Evolutionary conservation across 2,797 vertebrate species (phyloP).

Genomic region (Microchirus variegatus): DNA sequence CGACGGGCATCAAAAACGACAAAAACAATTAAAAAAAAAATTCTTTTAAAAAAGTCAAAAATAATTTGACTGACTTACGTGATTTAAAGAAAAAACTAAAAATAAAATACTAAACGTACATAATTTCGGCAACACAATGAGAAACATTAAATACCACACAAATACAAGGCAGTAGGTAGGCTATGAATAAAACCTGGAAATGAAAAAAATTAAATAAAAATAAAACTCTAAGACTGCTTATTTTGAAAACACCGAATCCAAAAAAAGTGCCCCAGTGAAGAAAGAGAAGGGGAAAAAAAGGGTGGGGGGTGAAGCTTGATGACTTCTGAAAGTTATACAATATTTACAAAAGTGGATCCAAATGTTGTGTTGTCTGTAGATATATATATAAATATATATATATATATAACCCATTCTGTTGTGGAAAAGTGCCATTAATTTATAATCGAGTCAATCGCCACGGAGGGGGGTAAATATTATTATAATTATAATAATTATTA

Average conservation of each 20-base stretch:
- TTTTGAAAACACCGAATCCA: slow-evolving; percentile 68
- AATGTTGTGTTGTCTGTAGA: slow-evolving; percentile 61
- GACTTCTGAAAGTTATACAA: slow-evolving; percentile 82
- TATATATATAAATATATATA: slow-evolving; percentile 31
- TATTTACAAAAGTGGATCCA: slow-evolving; percentile 82
- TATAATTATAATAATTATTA: too few species aligned
- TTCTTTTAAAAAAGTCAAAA: slow-evolving; percentile 26
- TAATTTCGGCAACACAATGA: slow-evolving; percentile 54
- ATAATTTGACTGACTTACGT: slow-evolving; percentile 14
- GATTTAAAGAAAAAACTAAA: slow-evolving; percentile 20
- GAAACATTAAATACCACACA: slow-evolving; percentile 67
- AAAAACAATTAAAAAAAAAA: slow-evolving; percentile 26
- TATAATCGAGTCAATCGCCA: slow-evolving; percentile 67
- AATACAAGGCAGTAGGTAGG: slow-evolving; percentile 70
- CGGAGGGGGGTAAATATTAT: slow-evolving; percentile 34
- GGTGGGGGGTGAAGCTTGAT: slow-evolving; percentile 61
- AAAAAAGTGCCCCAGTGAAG: slow-evolving; percentile 83
- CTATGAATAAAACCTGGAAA: slow-evolving; percentile 60
- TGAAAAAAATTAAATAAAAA: slow-evolving; percentile 26
- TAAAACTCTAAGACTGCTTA: slow-evolving; percentile 40
- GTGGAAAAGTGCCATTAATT: slow-evolving; percentile 73
- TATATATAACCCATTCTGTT: slow-evolving; percentile 57
- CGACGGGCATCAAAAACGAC: slow-evolving; percentile 25
- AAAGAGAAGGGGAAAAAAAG: slow-evolving; percentile 23
- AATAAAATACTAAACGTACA: slow-evolving; percentile 48